Evolutionary conservation across 2,888 invertebrate genomes (phyloP).

Genomic region (Mythimna pallens): DNA sequence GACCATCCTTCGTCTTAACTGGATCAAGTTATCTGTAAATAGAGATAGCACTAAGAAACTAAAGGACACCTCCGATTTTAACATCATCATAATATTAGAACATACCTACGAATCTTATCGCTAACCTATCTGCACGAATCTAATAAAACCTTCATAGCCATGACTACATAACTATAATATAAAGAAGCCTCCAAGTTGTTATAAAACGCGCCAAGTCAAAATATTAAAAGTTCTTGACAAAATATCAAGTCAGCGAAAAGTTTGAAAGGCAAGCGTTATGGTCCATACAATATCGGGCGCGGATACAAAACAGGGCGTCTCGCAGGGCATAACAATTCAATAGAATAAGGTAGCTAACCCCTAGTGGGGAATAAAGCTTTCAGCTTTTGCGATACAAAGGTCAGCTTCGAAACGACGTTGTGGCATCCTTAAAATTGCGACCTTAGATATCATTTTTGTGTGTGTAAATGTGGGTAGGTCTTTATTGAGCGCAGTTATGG

Average conservation of each 20-base stretch:
- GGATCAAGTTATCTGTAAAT: background rate
- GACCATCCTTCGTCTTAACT: no score
- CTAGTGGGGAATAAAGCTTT: conserved; percentile 64
- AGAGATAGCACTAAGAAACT: no score
- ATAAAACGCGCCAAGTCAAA: conserved; percentile 46
- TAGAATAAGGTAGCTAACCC: conserved; percentile 68
- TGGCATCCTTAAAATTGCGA: conserved; percentile 55
- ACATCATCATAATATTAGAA: background rate
- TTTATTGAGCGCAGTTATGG: conserved; percentile 41
- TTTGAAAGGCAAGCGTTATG: conserved; percentile 59
- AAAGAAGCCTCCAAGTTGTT: conserved; percentile 7
- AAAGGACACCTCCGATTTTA: no score
- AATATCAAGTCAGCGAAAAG: conserved; percentile 63
- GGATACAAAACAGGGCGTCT: conserved; percentile 65
- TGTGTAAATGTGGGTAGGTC: conserved; percentile 28
- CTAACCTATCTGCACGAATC: background rate
- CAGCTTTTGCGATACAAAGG: conserved; percentile 65
- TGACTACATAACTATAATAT: background rate
- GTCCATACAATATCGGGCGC: conserved; percentile 59
- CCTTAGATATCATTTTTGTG: conserved; percentile 48
- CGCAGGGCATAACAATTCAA: conserved; percentile 72
- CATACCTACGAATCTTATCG: background rate
- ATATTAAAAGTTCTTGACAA: conserved; percentile 62
- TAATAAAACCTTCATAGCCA: conserved; percentile 34
- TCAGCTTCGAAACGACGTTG: conserved; percentile 58